Base-by-base conservation (phyloP, 2,113 vertebrate species). In the Lepus americanus region DNA sequence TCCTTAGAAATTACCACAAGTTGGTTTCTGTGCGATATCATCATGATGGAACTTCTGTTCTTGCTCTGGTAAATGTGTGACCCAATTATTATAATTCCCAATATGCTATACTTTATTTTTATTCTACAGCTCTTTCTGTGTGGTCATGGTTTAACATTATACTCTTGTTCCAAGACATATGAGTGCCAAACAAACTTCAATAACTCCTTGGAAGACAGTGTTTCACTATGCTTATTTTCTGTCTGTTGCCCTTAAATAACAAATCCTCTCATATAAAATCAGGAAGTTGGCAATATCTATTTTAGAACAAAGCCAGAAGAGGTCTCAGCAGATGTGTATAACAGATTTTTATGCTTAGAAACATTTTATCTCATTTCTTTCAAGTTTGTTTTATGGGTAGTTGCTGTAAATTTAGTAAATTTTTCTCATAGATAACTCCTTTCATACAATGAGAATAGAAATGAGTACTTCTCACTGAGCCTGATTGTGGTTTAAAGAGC, bases 1-100 rank as follows among this genome's bases (percentile, higher is more conserved):
- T 95, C 72, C 82, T 85, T 90, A 82, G 63, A 89, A 95, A 84
- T 92, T 94, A 95, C 80, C 81, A 87, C 81, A 96, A 94, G 44
- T 51, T 91, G 64, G 6, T 36, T 72, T 80, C 83, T 96, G 70
- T 89, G 55, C 25, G 88, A 64, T 83, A 77, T 88, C 94, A 96
- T 92, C 36, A 69, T 23, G 22, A 78, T 95, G 79, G 80, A 92
- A 80, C 33, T 96, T 85, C 67, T 96, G 92, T 96, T 69, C 31
- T 61, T 96, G 70, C n/a, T 92, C 61, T 94, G 88, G 84, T 91
- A 95, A 96, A 66, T 92, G 53, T 96, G 53, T 89, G 84, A 82
- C 53, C 90, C 85, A 76, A 25, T 83, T 93, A 89, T 96, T 94
- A 55, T 49, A 94, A 95, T 94, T 92, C 44, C 19, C 73, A 96